These are phyloP conservation scores for Gonatopus flavifemur DNA, from an alignment of 1,140 invertebrate species.

Conservation along the genomic window DNA sequence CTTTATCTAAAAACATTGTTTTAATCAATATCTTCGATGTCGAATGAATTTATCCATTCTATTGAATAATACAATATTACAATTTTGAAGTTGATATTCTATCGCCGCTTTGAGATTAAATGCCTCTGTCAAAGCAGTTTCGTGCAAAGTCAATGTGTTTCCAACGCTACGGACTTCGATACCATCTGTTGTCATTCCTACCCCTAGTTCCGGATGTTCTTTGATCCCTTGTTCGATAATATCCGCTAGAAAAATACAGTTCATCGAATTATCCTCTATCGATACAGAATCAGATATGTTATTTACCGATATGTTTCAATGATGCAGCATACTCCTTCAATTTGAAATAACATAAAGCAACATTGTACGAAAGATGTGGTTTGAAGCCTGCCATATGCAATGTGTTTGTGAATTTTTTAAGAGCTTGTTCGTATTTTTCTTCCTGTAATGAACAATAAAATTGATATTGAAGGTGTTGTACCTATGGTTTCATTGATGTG, in stretches of 20 bases:
- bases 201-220: slow-evolving; percentile 96
- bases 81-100: slow-evolving; percentile 95
- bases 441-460: slow-evolving; percentile 63
- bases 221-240: slow-evolving; percentile 96
- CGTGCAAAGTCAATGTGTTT: slow-evolving; percentile 93
- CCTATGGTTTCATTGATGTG: slow-evolving; percentile 16
- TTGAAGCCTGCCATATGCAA: slow-evolving; percentile 87
- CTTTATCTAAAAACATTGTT: slow-evolving; percentile 67
- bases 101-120: slow-evolving; percentile 99
- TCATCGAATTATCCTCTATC: background rate
- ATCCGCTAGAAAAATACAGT: slow-evolving; percentile 65
- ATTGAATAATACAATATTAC: slow-evolving; percentile 52
- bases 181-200: slow-evolving; percentile 97
- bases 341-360: slow-evolving; percentile 93
- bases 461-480: background rate
- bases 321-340: slow-evolving; percentile 92
- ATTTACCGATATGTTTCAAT: slow-evolving; percentile 78
- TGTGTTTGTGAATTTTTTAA: slow-evolving; percentile 88
- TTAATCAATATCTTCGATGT: slow-evolving; percentile 1
- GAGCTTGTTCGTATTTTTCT: slow-evolving; percentile 85
- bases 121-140: slow-evolving; percentile 96
- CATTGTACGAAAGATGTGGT: slow-evolving; percentile 92
- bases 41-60: too few relatives aligned
- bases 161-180: slow-evolving; percentile 96
- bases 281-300: background rate